Conservation (phyloP, 2,113 vertebrate species). For the Lota lota region DNA sequence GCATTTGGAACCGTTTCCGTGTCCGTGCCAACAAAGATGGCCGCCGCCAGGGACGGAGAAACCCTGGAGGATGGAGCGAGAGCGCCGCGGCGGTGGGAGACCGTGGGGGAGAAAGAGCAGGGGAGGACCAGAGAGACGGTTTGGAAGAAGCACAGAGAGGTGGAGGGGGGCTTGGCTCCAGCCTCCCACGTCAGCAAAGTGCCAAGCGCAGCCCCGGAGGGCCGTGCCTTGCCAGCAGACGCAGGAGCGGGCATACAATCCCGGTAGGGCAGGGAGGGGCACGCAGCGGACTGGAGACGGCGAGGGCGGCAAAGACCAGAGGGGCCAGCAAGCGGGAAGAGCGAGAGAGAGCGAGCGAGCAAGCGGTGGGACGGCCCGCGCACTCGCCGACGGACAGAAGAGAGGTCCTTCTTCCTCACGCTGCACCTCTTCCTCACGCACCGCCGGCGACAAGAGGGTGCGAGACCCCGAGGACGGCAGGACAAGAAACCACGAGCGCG, state of each 20-base stretch:
- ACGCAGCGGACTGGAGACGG: constrained; percentile 14
- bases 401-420: constrained; percentile 19
- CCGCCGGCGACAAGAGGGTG: constrained; percentile 66
- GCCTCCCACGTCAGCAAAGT: neutral
- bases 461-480: neutral
- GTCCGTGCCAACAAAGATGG: constrained; percentile 58
- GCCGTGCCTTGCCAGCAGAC: neutral
- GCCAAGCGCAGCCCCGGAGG: constrained; percentile 27
- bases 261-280: constrained; percentile 57
- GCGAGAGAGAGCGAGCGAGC: constrained; percentile 63
- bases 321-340: constrained; percentile 55
- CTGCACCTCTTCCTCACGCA: constrained; percentile 74
- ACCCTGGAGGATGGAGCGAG: too few relatives aligned
- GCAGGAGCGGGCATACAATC: neutral
- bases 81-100: too few relatives aligned
- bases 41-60: constrained; percentile 48
- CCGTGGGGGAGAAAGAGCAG: constrained; percentile 55
- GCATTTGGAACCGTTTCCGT: constrained; percentile 22
- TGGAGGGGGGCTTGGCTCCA: neutral
- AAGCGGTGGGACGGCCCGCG: constrained; percentile 28
- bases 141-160: constrained; percentile 70
- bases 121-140: constrained; percentile 65
- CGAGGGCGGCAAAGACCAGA: constrained; percentile 22
- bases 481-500: too few relatives aligned
- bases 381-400: constrained; percentile 37